Conservation (phyloP, 2,888 invertebrate genomes). For the Galeopsomyia nigrocyanea region DNA sequence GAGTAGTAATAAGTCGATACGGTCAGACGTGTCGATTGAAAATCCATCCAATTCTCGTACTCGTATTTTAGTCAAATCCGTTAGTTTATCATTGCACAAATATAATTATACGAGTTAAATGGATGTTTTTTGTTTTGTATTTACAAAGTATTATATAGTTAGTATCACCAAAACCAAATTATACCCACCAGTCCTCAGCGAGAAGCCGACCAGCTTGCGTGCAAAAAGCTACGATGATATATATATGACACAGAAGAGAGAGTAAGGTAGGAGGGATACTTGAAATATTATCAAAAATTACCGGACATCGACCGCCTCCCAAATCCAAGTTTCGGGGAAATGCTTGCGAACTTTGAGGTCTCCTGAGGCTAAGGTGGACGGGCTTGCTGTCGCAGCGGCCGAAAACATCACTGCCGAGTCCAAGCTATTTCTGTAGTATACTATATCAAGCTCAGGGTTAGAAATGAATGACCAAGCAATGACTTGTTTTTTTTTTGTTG, state of each 20-base stretch:
- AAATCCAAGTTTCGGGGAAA: slow-evolving; percentile 83
- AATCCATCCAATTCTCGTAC: background rate
- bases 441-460: slow-evolving; percentile 60
- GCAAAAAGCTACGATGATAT: slow-evolving; percentile 8
- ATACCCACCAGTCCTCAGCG: slow-evolving; percentile 17
- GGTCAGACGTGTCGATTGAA: no score
- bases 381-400: slow-evolving; percentile 56
- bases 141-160: slow-evolving; percentile 13
- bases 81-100: slow-evolving; percentile 10
- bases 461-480: slow-evolving; percentile 33
- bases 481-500: background rate
- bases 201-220: slow-evolving; percentile 31
- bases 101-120: background rate
- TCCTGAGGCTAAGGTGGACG: slow-evolving; percentile 59
- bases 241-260: slow-evolving; percentile 2
- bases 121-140: background rate
- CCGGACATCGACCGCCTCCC: slow-evolving; percentile 75
- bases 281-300: slow-evolving; percentile 63
- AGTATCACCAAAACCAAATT: background rate
- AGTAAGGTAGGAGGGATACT: slow-evolving; percentile 10
- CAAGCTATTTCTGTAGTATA: slow-evolving; percentile 71
- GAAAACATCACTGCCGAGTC: slow-evolving; percentile 60
- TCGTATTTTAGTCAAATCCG: background rate
- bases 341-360: slow-evolving; percentile 72
- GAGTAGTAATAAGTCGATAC: no score